Conservation (phyloP, 2,888 invertebrate genomes). For the Ophioninae sp. region DNA sequence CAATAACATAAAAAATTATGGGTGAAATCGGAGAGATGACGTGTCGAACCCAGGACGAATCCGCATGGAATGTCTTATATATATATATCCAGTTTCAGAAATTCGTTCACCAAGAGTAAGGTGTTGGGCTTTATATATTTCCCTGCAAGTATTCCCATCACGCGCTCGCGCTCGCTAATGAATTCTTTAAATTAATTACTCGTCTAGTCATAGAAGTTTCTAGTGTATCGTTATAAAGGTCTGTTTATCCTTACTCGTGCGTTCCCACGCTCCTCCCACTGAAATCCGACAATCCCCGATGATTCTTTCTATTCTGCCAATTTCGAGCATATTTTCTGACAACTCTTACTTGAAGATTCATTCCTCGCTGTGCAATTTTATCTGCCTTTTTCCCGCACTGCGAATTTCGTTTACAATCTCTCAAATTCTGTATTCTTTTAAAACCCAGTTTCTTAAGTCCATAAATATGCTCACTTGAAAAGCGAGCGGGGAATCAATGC, state of each 20-base stretch:
- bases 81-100: constrained; percentile 11
- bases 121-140: constrained; percentile 30
- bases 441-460: not conserved
- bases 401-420: not conserved
- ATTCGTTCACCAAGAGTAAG: constrained; percentile 39
- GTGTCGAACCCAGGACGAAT: no score
- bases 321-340: not conserved
- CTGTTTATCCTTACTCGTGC: constrained; percentile 1
- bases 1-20: no score
- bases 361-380: not conserved
- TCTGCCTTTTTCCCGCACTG: not conserved
- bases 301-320: not conserved
- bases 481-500: not conserved
- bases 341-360: not conserved
- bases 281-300: not conserved
- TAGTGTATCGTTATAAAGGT: constrained; percentile 30
- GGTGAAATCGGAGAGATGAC: no score
- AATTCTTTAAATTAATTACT: constrained; percentile 66
- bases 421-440: not conserved
- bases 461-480: not conserved
- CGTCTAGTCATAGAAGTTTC: constrained; percentile 36
- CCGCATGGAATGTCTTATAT: constrained; percentile 1
- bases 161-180: constrained; percentile 55
- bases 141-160: constrained; percentile 54
- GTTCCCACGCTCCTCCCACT: not conserved